Conservation (phyloP, 2,113 vertebrate genomes). For the Canis aureus region DNA sequence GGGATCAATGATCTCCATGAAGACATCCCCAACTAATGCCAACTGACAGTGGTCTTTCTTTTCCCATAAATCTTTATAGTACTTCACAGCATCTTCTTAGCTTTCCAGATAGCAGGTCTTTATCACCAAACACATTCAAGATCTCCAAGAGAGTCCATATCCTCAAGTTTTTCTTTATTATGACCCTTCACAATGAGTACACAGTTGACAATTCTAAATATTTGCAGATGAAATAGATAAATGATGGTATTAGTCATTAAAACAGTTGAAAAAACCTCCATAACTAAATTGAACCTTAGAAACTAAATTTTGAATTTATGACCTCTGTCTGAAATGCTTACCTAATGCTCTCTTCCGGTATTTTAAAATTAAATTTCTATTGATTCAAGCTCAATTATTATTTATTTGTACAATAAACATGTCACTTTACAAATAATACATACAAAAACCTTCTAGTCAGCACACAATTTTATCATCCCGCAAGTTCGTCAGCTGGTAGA, state of each 20-base stretch:
- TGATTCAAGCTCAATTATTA: slow-evolving; percentile 61
- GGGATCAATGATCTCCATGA: background rate
- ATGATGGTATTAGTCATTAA: background rate
- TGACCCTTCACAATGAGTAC: background rate
- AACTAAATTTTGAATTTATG: slow-evolving; percentile 53
- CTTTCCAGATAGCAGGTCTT: background rate
- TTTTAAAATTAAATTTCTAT: slow-evolving; percentile 75
- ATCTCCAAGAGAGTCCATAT: background rate
- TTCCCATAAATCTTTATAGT: background rate
- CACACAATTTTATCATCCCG: background rate
- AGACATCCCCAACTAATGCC: background rate
- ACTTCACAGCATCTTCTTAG: background rate
- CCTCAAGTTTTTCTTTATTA: background rate
- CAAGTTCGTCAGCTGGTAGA: background rate
- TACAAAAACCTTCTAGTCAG: background rate
- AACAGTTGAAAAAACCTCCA: background rate
- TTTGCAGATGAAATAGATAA: background rate
- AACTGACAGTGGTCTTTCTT: background rate
- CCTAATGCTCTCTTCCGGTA: slow-evolving; percentile 15
- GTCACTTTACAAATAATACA: slow-evolving; percentile 58
- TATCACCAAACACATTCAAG: background rate
- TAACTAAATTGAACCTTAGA: background rate
- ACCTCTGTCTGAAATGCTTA: slow-evolving; percentile 51
- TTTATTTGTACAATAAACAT: slow-evolving; percentile 51
- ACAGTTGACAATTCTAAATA: background rate